phyloP scores from a whole-genome alignment of 2,797 vertebrate species.

The Potorous gilbertii region DNA sequence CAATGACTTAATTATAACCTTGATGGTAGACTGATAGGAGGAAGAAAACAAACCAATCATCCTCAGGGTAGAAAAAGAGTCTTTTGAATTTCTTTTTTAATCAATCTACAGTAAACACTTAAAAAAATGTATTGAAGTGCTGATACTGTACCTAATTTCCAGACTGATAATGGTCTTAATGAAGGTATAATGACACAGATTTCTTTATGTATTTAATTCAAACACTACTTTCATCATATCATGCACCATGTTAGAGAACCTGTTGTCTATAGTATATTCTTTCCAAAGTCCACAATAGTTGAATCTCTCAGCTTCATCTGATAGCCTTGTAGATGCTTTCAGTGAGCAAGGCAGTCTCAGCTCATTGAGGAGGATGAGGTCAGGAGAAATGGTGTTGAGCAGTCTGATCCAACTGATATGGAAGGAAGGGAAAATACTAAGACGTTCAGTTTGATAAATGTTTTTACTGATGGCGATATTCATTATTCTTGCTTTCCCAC shows the following conservation, averaged over 20 bases:
- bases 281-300: background rate
- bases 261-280: background rate
- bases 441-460: background rate
- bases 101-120: slow-evolving; percentile 59
- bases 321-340: background rate
- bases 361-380: background rate
- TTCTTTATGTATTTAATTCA: slow-evolving; percentile 46
- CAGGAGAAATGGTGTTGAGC: background rate
- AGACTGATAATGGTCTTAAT: background rate
- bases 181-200: slow-evolving; percentile 38
- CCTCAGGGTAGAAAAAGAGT: slow-evolving; percentile 73
- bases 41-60: slow-evolving; percentile 72
- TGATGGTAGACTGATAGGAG: slow-evolving; percentile 82
- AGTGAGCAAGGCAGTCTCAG: background rate
- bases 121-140: slow-evolving; percentile 21
- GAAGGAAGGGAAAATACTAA: background rate
- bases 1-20: slow-evolving; percentile 84
- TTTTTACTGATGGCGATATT: background rate
- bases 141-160: slow-evolving; percentile 10
- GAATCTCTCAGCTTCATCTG: background rate
- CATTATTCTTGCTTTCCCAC: background rate
- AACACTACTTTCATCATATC: background rate
- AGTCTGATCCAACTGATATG: background rate
- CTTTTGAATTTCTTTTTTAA: slow-evolving; percentile 74
- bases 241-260: background rate